Percentiles rank a stretch among this genome's conserved stretches.
These are phyloP conservation scores for Salvelinus namaycush DNA, from an alignment of 2,113 vertebrate genomes.

Conservation along the genomic window DNA sequence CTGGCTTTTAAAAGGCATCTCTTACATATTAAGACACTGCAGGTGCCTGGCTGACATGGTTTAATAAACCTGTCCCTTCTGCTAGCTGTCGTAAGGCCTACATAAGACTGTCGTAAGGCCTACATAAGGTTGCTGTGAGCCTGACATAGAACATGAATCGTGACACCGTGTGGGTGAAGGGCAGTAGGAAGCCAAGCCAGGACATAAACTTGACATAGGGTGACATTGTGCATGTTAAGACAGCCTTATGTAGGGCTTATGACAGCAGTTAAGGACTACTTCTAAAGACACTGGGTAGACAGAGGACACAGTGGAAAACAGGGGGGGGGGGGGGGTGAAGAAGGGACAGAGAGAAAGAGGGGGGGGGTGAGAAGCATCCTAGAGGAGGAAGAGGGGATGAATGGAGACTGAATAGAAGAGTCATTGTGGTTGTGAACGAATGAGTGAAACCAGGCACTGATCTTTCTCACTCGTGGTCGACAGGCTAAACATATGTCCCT, in stretches of 20 bases:
- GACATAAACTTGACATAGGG: slow-evolving; percentile 9
- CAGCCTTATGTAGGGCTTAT: not conserved
- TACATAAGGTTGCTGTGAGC: not conserved
- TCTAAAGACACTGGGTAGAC: not conserved
- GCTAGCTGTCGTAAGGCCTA: slow-evolving; percentile 8
- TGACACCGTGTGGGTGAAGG: slow-evolving; percentile 17
- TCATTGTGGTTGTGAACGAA: not conserved
- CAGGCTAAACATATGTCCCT: not conserved
- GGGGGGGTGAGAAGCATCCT: not conserved
- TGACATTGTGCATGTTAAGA: slow-evolving; percentile 3
- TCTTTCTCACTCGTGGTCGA: not conserved
- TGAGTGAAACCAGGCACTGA: not conserved
- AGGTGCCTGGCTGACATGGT: slow-evolving; percentile 41
- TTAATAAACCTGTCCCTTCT: slow-evolving; percentile 12
- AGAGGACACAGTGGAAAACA: not conserved
- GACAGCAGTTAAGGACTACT: not conserved
- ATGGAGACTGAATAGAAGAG: not conserved
- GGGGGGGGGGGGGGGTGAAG: not conserved
- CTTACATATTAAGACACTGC: slow-evolving; percentile 57
- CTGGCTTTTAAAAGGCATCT: slow-evolving; percentile 45
- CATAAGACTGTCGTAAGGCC: slow-evolving; percentile 16
- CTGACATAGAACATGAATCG: slow-evolving; percentile 18
- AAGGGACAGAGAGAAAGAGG: not conserved
- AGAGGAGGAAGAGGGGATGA: not conserved
- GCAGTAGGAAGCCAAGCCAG: slow-evolving; percentile 9